These are phyloP conservation scores for Spermophilus dauricus DNA, from an alignment of 2,113 vertebrate species.

Conservation along the genomic window DNA sequence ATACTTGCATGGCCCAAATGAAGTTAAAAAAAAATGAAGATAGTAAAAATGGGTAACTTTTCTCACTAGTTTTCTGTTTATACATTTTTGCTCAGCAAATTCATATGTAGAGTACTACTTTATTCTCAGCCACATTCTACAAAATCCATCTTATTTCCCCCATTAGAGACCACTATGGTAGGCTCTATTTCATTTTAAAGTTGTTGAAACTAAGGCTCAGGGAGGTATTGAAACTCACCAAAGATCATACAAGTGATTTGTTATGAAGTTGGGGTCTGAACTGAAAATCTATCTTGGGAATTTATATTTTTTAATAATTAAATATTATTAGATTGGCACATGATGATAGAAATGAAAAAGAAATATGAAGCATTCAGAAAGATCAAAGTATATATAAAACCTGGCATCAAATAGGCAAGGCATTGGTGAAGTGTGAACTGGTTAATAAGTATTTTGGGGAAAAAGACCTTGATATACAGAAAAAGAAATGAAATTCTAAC, in stretches of 20 bases:
- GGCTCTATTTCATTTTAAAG: neutral
- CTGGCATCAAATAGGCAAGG: neutral
- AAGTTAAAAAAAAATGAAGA: neutral
- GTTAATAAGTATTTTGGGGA: neutral
- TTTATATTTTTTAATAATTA: neutral
- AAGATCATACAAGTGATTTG: neutral
- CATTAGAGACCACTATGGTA: neutral
- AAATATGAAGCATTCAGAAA: neutral
- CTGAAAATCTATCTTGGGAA: neutral
- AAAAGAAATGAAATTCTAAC: neutral
- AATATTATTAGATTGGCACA: neutral
- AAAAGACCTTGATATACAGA: neutral
- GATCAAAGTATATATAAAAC: neutral
- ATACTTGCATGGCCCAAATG: neutral
- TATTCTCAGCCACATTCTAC: neutral
- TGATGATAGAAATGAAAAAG: neutral
- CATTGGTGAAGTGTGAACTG: neutral
- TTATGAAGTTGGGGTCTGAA: neutral
- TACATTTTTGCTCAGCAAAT: neutral
- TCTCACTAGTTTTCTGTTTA: neutral
- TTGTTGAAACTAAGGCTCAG: neutral
- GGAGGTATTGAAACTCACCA: neutral
- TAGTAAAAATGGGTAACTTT: neutral
- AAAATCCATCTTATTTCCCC: neutral
- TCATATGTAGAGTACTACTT: neutral